Evolutionary conservation across 2,797 vertebrate species (phyloP).

Genomic region (Crocodylus rhombifer): DNA sequence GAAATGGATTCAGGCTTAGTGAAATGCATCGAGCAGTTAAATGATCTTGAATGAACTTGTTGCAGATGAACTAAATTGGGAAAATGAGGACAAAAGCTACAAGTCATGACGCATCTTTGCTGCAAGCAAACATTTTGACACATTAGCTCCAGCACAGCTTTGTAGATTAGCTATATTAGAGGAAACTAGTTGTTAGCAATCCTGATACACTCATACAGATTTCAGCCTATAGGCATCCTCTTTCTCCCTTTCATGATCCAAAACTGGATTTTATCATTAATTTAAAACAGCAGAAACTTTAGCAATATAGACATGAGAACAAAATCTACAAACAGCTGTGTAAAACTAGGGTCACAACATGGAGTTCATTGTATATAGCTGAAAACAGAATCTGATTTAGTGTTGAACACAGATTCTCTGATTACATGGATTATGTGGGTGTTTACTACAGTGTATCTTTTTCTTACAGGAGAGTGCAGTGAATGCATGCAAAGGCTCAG

Average conservation of each 20-base stretch:
- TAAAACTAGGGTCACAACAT: not conserved
- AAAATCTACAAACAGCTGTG: fast-evolving
- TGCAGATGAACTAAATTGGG: not conserved
- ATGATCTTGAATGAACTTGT: not conserved
- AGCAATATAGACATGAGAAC: not conserved
- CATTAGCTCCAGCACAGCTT: not conserved
- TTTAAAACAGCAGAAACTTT: not conserved
- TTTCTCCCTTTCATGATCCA: not conserved
- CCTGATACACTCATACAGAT: not conserved
- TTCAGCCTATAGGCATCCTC: not conserved
- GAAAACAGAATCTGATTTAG: not conserved
- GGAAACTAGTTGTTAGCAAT: not conserved
- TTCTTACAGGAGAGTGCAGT: slow-evolving; percentile 66
- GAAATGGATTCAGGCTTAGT: not conserved
- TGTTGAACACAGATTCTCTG: not conserved
- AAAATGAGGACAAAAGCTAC: not conserved
- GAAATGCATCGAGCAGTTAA: not conserved
- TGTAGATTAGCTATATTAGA: not conserved
- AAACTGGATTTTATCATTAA: not conserved
- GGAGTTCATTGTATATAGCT: not conserved
- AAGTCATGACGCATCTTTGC: not conserved
- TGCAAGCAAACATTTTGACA: not conserved
- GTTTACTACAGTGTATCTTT: not conserved
- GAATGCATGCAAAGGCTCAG: slow-evolving; percentile 63
- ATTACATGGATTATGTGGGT: not conserved